Percentiles rank a stretch among this genome's conserved stretches.
Evolutionary conservation across 2,113 vertebrate species (phyloP).

Genomic region (Eubucco bourcierii): DNA sequence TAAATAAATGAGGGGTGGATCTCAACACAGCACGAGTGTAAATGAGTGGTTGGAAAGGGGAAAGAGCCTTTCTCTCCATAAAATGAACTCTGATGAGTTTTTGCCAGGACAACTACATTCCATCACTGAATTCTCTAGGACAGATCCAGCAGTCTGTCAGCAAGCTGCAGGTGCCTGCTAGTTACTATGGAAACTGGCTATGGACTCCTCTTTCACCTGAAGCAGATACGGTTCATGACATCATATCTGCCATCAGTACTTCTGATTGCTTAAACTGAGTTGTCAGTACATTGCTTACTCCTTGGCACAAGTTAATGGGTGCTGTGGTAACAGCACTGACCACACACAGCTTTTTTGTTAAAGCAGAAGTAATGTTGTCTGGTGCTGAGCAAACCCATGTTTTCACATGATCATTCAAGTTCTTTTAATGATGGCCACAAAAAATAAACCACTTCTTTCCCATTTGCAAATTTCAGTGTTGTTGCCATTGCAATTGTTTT

Average conservation of each 20-base stretch:
- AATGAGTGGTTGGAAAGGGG: neutral
- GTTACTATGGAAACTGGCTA: conserved; percentile 1
- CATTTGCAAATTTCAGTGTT: too few relatives aligned
- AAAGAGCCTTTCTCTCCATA: neutral
- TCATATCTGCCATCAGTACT: neutral
- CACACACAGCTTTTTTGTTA: too few relatives aligned
- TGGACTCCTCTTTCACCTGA: neutral
- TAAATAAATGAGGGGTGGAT: neutral
- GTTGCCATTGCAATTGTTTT: too few relatives aligned
- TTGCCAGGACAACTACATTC: neutral
- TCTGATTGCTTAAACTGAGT: too few relatives aligned
- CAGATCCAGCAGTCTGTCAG: conserved; percentile 24
- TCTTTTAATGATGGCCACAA: too few relatives aligned
- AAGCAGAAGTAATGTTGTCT: too few relatives aligned
- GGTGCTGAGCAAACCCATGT: too few relatives aligned
- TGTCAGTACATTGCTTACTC: too few relatives aligned
- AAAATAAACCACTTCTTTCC: too few relatives aligned
- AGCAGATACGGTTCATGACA: neutral
- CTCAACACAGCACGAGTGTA: neutral
- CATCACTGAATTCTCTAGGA: neutral
- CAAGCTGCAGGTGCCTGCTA: neutral
- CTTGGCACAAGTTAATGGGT: too few relatives aligned
- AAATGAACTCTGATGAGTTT: neutral
- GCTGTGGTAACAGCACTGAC: too few relatives aligned
- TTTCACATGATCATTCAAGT: too few relatives aligned